Evolutionary conservation across 2,797 vertebrate species (phyloP).

Genomic region (Enteromius unitaeniatus): DNA sequence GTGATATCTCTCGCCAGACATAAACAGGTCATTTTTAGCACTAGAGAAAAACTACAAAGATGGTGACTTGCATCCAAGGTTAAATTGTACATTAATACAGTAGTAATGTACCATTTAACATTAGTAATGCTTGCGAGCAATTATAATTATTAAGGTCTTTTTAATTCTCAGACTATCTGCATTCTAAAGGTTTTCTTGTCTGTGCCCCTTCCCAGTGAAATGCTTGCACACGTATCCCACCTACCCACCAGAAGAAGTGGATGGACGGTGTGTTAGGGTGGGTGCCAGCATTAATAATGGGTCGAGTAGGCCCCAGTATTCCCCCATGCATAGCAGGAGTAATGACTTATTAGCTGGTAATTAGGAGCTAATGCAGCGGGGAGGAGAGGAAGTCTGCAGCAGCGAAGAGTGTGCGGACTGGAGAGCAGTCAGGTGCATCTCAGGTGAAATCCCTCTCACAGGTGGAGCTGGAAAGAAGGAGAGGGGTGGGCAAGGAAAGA

Average conservation of each 20-base stretch:
- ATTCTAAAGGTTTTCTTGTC: background rate
- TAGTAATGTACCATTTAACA: no score
- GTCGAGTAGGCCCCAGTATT: constrained; percentile 65
- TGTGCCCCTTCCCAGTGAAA: background rate
- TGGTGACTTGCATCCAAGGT: background rate
- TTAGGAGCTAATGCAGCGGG: constrained; percentile 74
- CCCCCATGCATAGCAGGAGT: constrained; percentile 61
- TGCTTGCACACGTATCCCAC: constrained; percentile 28
- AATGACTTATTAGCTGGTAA: constrained; percentile 77
- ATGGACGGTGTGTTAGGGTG: constrained; percentile 31
- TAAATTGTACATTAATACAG: background rate
- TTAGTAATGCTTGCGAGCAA: background rate
- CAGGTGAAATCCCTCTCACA: constrained; percentile 72
- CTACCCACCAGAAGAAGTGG: constrained; percentile 33
- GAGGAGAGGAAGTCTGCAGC: constrained; percentile 57
- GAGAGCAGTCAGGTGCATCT: constrained; percentile 77
- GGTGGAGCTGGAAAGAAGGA: constrained; percentile 43
- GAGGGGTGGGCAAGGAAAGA: constrained; percentile 32
- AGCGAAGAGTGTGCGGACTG: constrained; percentile 68
- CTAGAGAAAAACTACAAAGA: background rate
- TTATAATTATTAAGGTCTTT: background rate
- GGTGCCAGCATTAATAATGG: constrained; percentile 67
- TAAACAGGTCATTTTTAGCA: background rate
- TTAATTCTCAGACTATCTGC: background rate
- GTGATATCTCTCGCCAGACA: background rate